Base-by-base conservation (phyloP, 2,888 invertebrate species). In the Drosophila colorata region DNA sequence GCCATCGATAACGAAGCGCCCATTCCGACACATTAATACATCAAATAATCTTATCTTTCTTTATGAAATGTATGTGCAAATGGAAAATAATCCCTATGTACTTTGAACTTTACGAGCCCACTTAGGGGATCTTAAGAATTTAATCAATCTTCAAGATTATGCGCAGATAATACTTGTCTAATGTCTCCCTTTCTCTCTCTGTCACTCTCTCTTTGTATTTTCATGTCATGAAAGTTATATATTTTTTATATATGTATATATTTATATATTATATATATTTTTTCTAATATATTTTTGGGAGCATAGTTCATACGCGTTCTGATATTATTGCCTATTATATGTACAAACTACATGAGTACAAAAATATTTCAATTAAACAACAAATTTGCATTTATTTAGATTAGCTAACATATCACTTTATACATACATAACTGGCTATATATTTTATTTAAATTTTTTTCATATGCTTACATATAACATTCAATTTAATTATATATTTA, bases 1-100 rank as follows among this genome's bases (percentile, higher is more conserved):
- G 14, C 11, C 25, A 11, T 11, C 8, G 2, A 28, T 9, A 28
- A 28, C 28, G 8, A 28, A 28, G 9, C 8, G 28, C 28, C 28
- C 28, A 55, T 51, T 46, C 51, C 43, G 47, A 28, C 23, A 68
- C 35, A 16, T 46, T 48, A 60, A 61, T 61, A 41, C 31, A 52
- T 52, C 31, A 47, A 66, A 47, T 64, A 66, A 75, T 75, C 71
- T 75, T 58, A 77, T 77, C 75, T 13, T 33, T 7, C 1, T 25
- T 25, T 25, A n/a, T 11, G 9, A 37, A 37, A 20, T 20, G 14
- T 23, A 14, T 13, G 49, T 11, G n/a, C 7, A 13, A 6, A 20
- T 20, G 37, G 20, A 33, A 49, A 49, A 63, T 37, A 56, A 20
- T 13, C 14, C 9, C 8, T 6, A 13, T 40, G 69, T 48, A 74